Evolutionary conservation across 2,797 vertebrate species (phyloP), one percentile per base, ranked within the genome.

Genomic region (Psittacula derbiana): DNA sequence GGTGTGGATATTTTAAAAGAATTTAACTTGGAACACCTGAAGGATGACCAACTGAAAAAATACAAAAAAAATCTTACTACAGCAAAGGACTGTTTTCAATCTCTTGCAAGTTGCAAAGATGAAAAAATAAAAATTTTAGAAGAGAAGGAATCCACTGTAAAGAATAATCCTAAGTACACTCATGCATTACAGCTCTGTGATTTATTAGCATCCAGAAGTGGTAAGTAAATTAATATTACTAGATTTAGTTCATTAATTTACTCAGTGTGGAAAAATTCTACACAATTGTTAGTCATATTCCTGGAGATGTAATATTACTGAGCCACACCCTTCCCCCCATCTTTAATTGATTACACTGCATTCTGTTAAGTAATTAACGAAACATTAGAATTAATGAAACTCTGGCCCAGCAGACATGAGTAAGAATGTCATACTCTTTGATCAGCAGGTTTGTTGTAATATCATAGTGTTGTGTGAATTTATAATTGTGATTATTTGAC

Each of bases 181-280:
- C 73, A 86, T 80, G 57, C 52, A 0, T 41, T 92, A 47, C 90
- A 86, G 46, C 82, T 94, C 46, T 92, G 90, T 70, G 58, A 90
- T 67, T 80, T 94, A 38, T 53, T 94, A 65, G 82, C 90, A 38
- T 86, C 90, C 67, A 90, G 93, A 92, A 94, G 73, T 28, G 86
- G 82, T 94, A 94, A 74, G 90, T 92, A 76, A 53, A 70, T 67
- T 55, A 67, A 41, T 76, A 38, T 53, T 44, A 18, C 38, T 93
- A 57, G 41, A 71, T 65, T 61, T 65, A 85, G 17, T 16, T 80
- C 46, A 30, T 27, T 36, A 84, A 41, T 70, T 85, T 55, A 62
- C 18, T 65, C 53, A 41, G 43, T 52, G 38, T 46, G n/a, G 47
- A 64, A 88, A 76, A 88, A n/a, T 52, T 27, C 33, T 43, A 24